Evolutionary conservation across 1,140 invertebrate genomes (phyloP).

Genomic region (Zaprionus taronus): DNA sequence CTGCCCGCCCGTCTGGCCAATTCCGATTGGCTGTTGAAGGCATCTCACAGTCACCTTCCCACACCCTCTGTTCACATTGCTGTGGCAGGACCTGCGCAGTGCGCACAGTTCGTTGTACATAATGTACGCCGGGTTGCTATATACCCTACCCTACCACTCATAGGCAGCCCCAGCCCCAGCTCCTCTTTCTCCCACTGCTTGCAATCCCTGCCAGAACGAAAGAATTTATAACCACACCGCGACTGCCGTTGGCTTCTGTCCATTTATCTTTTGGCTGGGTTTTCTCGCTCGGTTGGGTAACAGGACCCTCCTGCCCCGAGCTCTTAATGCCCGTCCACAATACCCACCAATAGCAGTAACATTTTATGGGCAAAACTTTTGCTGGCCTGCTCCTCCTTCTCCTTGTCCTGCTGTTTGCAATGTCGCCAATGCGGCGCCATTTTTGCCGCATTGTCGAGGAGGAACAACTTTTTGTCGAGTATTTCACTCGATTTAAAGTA

Average conservation of each 20-base stretch:
- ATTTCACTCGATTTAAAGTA: constrained; percentile 1
- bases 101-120: constrained; percentile 43
- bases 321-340: constrained; percentile 53
- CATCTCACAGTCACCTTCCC: constrained; percentile 40
- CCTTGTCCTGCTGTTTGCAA: constrained; percentile 4
- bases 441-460: constrained; percentile 72
- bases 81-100: constrained; percentile 63
- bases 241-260: constrained; percentile 79
- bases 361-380: constrained; percentile 78
- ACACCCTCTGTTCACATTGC: background rate
- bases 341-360: constrained; percentile 77
- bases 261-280: constrained; percentile 72
- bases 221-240: constrained; percentile 64
- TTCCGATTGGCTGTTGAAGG: constrained; percentile 68
- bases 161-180: background rate
- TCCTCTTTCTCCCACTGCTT: background rate
- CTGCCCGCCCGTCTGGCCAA: constrained; percentile 17
- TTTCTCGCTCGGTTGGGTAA: constrained; percentile 27
- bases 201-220: background rate
- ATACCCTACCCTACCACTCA: constrained; percentile 32
- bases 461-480: constrained; percentile 32
- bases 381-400: constrained; percentile 1
- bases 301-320: constrained; percentile 35
- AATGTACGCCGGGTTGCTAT: constrained; percentile 30
- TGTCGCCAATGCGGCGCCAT: constrained; percentile 72